Conservation (phyloP, 2,113 vertebrate species). For the Tetraodon nigroviridis region DNA sequence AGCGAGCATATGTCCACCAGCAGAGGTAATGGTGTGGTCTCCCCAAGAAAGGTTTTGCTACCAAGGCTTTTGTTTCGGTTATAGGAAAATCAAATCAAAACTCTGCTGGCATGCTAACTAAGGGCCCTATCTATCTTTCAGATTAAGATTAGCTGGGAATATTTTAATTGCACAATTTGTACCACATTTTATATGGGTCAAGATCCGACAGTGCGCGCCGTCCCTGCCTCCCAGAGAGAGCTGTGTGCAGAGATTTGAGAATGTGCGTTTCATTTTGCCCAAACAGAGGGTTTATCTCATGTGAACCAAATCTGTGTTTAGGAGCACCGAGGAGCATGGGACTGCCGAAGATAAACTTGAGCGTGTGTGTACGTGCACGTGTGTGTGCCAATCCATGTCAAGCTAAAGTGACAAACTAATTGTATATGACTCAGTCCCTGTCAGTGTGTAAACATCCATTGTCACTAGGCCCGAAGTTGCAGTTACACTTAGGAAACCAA, state of each 20-base stretch:
- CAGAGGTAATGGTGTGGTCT: slow-evolving; percentile 2
- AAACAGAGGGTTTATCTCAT: slow-evolving; percentile 44
- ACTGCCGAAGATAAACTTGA: slow-evolving; percentile 19
- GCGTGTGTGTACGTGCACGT: slow-evolving; percentile 5
- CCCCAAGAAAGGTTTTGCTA: not conserved
- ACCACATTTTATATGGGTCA: slow-evolving; percentile 19
- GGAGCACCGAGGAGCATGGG: slow-evolving; percentile 28
- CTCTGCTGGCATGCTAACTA: no score
- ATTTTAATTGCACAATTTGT: slow-evolving; percentile 9
- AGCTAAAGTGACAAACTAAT: slow-evolving; percentile 25
- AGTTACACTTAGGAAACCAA: no score
- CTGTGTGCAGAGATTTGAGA: slow-evolving; percentile 11
- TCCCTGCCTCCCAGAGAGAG: not conserved
- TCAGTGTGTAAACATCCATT: not conserved
- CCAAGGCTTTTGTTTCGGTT: not conserved
- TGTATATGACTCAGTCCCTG: slow-evolving; percentile 22
- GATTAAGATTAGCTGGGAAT: slow-evolving; percentile 17
- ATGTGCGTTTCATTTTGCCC: slow-evolving; percentile 2
- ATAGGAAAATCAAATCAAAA: no score
- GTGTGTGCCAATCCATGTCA: slow-evolving; percentile 11
- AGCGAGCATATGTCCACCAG: slow-evolving; percentile 19
- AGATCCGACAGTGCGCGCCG: not conserved
- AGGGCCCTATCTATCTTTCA: not conserved
- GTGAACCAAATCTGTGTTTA: slow-evolving; percentile 23
- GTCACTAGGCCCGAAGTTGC: no score